Base-by-base conservation (phyloP, 1,140 invertebrate species). In the Apis florea region DNA sequence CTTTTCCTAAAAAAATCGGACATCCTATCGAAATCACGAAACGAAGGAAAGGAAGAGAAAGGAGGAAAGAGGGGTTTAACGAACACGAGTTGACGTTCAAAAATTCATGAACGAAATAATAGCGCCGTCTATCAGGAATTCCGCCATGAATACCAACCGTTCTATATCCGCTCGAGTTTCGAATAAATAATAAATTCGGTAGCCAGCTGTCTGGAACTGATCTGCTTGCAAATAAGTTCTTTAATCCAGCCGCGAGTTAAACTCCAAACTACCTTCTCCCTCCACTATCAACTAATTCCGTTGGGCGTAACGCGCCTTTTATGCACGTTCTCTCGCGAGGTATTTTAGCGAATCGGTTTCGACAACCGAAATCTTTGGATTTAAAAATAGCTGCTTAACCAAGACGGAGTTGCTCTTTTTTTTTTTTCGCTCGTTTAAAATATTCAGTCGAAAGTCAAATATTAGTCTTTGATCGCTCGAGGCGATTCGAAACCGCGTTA, bases 131-230 rank as follows among this genome's bases (percentile, higher is more conserved):
- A 83, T 87, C 85, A 24, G 21, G 61, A 76, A 83, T 85, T 80
- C 67, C 69, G 59, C 54, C 26, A 88, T 87, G 86, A 87, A 88
- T 88, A 85, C 83, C 56, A 87, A 87, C 82, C 70, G 59, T 67
- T 70, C 74, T 75, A 67, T 47, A 61, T 67, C 54, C 79, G 70
- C 59, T 69, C 63, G 72, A 71, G 63, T 79, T 69, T 17, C 79
- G 51, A 68, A 83, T 88, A 88, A 88, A 88, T 88, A 88, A 87
- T 88, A 88, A 87, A 88, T 88, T 87, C 86, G 83, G 66, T 58
- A 67, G 64, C 79, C 66, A 53, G 47, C 51, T 31, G 61, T 47
- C 73, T 72, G 83, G 53, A 68, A 83, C 72, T 78, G 80, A 80
- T 75, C 79, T 73, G 66, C 79, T 82, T 84, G 72, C 85, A 78